Evolutionary conservation across 1,140 invertebrate species (phyloP).

Genomic region (Trigoniulus corallinus): DNA sequence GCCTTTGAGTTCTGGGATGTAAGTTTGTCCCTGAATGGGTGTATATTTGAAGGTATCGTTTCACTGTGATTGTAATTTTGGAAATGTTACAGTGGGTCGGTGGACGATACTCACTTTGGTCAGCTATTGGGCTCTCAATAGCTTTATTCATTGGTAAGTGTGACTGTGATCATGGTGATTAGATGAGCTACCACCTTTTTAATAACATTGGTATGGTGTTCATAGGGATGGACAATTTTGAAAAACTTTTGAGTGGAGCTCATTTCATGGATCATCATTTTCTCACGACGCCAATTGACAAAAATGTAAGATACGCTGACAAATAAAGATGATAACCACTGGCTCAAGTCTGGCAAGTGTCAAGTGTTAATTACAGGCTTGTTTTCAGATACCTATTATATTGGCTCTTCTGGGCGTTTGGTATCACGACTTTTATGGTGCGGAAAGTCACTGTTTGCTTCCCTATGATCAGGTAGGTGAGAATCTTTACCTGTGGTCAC

Average conservation of each 20-base stretch:
- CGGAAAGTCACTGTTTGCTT: conserved; percentile 87
- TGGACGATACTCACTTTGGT: conserved; percentile 94
- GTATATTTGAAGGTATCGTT: neutral
- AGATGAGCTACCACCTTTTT: neutral
- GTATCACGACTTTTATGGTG: conserved; percentile 90
- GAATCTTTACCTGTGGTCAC: too few relatives aligned
- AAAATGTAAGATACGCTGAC: conserved; percentile 55
- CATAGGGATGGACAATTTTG: conserved; percentile 77
- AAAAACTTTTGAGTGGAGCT: conserved; percentile 75
- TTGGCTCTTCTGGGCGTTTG: conserved; percentile 87
- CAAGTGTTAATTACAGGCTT: neutral
- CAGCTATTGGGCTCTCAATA: conserved; percentile 92
- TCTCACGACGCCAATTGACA: conserved; percentile 60
- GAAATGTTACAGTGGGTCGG: conserved; percentile 65
- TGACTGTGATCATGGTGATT: neutral
- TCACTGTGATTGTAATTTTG: too few relatives aligned
- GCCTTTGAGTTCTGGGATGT: conserved; percentile 99
- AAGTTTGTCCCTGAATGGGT: too few relatives aligned
- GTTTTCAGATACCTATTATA: conserved; percentile 68
- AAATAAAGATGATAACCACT: too few relatives aligned
- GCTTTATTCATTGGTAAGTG: conserved; percentile 72
- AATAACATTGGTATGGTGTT: conserved; percentile 7
- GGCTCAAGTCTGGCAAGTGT: neutral
- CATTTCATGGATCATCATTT: conserved; percentile 94
- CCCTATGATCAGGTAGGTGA: conserved; percentile 66